Percentiles rank a stretch among this genome's conserved stretches.
Conservation (phyloP, 2,797 vertebrate genomes). For the Hydrocynus forskahlii region DNA sequence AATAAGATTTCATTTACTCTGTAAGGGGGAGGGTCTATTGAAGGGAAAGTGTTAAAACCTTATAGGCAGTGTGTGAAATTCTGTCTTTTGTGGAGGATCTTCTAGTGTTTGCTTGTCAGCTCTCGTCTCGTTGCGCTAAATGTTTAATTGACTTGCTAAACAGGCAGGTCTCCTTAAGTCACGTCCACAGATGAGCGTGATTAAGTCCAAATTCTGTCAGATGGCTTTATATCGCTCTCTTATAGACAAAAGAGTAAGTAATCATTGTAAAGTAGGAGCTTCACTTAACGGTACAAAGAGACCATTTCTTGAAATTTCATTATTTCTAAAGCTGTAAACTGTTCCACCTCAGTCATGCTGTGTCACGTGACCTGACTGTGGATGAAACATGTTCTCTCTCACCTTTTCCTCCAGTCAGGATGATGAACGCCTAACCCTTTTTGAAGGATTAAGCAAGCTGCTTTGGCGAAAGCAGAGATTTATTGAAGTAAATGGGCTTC, state of each 20-base stretch:
- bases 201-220: background rate
- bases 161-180: constrained; percentile 20
- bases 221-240: background rate
- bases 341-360: background rate
- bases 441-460: constrained; percentile 10
- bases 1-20: constrained; percentile 40
- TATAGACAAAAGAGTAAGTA: too few relatives aligned
- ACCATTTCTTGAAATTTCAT: background rate
- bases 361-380: background rate
- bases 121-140: constrained; percentile 57
- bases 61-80: constrained; percentile 61
- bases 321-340: background rate
- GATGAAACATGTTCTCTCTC: background rate
- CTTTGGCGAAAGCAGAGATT: constrained; percentile 6
- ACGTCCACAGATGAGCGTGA: background rate
- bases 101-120: constrained; percentile 60
- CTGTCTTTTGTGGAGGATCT: constrained; percentile 42
- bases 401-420: background rate
- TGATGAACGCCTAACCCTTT: background rate
- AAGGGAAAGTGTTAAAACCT: constrained; percentile 57
- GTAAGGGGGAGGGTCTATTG: constrained; percentile 11
- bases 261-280: background rate
- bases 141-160: constrained; percentile 57
- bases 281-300: background rate
- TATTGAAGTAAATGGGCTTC: background rate